Conservation (phyloP, 2,797 vertebrate genomes). For the Chloroceryle amazona region DNA sequence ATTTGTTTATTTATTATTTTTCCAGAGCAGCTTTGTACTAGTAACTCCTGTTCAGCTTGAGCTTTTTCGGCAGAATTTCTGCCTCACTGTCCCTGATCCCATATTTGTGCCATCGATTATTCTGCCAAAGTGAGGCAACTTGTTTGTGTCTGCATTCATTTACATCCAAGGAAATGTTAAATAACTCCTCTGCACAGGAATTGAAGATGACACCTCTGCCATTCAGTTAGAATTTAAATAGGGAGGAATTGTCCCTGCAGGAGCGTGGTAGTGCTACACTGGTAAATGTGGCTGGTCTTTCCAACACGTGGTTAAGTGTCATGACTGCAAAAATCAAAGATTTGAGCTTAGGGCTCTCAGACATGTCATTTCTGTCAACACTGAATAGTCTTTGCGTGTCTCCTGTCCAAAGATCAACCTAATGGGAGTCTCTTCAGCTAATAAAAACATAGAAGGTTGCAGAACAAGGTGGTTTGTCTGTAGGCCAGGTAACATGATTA, state of each 20-base stretch:
- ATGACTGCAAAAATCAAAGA: not conserved
- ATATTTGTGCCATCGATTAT: not conserved
- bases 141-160: not conserved
- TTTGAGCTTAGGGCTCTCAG: not conserved
- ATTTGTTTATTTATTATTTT: no score
- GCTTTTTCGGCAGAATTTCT: slow-evolving; percentile 14
- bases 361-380: not conserved
- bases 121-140: not conserved
- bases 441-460: slow-evolving; percentile 16
- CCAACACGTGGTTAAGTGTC: not conserved
- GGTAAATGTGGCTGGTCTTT: not conserved
- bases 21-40: not conserved
- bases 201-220: not conserved
- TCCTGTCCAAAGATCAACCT: not conserved
- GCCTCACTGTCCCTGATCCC: not conserved
- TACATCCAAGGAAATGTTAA: not conserved
- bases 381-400: not conserved
- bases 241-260: not conserved
- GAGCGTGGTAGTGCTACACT: not conserved
- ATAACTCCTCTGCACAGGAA: not conserved
- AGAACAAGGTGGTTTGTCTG: slow-evolving; percentile 21
- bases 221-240: not conserved
- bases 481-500: slow-evolving; percentile 41
- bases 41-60: not conserved
- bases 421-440: not conserved